These are phyloP conservation scores for Takifugu flavidus DNA, from an alignment of 2,113 vertebrate species.

Conservation along the genomic window DNA sequence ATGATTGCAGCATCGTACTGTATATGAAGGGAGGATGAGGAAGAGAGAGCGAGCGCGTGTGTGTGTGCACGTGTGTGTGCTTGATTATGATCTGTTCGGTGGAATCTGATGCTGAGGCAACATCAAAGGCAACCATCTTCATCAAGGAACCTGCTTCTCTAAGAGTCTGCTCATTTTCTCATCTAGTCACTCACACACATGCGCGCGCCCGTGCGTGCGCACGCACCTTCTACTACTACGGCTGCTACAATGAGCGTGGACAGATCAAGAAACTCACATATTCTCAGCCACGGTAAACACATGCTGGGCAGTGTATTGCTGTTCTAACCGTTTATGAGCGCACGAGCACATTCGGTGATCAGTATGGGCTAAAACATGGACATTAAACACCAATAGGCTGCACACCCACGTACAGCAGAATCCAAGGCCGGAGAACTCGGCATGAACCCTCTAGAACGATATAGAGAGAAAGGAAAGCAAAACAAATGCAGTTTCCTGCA, in stretches of 20 bases:
- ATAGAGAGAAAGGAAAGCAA: conserved; percentile 34
- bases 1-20: conserved; percentile 23
- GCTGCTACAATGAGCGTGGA: too few species aligned
- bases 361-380: conserved; percentile 6
- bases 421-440: conserved; percentile 15
- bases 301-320: not conserved
- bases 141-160: conserved; percentile 27
- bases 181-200: not conserved
- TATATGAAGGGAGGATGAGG: conserved; percentile 18
- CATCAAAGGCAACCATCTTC: conserved; percentile 36
- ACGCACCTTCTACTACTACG: not conserved
- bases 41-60: conserved; percentile 3
- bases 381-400: conserved; percentile 4
- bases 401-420: conserved; percentile 9
- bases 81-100: conserved; percentile 41
- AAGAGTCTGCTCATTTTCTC: conserved; percentile 9
- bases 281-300: conserved; percentile 3
- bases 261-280: not conserved
- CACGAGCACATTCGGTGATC: not conserved
- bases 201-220: not conserved
- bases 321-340: not conserved
- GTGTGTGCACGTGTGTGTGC: conserved; percentile 2
- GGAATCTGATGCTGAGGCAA: conserved; percentile 25
- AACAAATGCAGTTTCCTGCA: conserved; percentile 42
- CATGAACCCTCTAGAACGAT: conserved; percentile 24